Evolutionary conservation across 2,113 vertebrate species (phyloP).

Genomic region (Microtus pennsylvanicus): DNA sequence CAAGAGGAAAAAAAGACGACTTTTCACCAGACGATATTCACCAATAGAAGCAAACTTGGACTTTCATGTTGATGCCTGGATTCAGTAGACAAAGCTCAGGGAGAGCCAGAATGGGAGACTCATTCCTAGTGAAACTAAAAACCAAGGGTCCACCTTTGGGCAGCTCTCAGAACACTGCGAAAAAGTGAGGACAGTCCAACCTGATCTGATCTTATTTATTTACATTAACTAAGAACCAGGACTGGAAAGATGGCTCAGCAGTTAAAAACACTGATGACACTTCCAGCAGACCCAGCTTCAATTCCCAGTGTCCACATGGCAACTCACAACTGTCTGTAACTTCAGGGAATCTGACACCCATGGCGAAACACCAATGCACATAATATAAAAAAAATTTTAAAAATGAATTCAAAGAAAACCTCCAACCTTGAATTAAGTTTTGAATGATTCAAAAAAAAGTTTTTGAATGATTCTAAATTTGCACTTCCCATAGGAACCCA

Average conservation of each 20-base stretch:
- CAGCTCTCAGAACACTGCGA: background rate
- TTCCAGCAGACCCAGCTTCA: background rate
- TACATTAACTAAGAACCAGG: background rate
- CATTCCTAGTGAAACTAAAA: slow-evolving; percentile 15
- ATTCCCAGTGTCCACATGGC: background rate
- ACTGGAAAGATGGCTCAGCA: background rate
- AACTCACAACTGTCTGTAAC: background rate
- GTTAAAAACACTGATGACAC: background rate
- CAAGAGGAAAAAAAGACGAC: slow-evolving; percentile 17
- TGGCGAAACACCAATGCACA: background rate
- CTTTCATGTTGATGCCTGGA: slow-evolving; percentile 1
- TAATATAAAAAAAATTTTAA: background rate
- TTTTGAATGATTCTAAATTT: background rate
- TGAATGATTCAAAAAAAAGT: background rate
- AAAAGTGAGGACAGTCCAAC: background rate
- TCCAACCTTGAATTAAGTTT: slow-evolving; percentile 51
- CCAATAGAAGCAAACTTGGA: slow-evolving; percentile 59
- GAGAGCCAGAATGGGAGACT: background rate
- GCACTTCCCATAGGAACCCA: background rate
- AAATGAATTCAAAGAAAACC: slow-evolving; percentile 3
- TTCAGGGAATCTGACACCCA: background rate
- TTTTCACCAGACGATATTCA: slow-evolving; percentile 58
- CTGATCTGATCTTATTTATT: background rate
- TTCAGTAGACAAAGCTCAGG: slow-evolving; percentile 20
- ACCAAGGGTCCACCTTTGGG: background rate